A percentile compares a stretch with the other conserved stretches of the same genome.
These are phyloP conservation scores for Melanargia galathea DNA, from an alignment of 2,888 invertebrate genomes.

Conservation along the genomic window DNA sequence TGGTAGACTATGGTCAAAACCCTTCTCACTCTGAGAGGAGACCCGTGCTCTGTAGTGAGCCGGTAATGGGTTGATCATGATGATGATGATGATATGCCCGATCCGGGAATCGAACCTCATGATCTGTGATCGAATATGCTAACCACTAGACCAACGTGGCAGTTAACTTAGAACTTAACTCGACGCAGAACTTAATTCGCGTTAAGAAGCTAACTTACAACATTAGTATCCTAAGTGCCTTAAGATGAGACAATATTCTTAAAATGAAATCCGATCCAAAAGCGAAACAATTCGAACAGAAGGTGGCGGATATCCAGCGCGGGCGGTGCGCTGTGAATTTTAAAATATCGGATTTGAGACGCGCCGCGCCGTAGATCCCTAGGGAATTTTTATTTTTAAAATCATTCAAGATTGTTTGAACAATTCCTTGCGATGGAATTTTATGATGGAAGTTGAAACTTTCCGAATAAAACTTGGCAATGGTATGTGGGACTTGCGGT, in stretches of 20 bases:
- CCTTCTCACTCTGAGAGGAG: too few species aligned
- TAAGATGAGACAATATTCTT: conserved; percentile 24
- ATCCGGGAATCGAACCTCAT: too few species aligned
- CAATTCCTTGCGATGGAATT: conserved; percentile 23
- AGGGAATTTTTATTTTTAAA: conserved; percentile 31
- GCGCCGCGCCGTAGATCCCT: neutral
- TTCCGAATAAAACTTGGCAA: neutral
- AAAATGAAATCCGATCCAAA: conserved; percentile 31
- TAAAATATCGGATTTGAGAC: conserved; percentile 34
- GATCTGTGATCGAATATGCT: too few species aligned
- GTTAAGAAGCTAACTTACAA: too few species aligned
- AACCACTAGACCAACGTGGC: too few species aligned
- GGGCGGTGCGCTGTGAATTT: conserved; percentile 31
- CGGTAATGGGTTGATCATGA: too few species aligned
- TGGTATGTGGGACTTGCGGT: neutral
- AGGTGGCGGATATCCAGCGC: conserved; percentile 25
- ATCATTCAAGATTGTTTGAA: conserved; percentile 29
- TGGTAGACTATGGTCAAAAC: too few species aligned
- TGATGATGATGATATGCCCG: too few species aligned
- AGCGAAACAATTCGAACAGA: conserved; percentile 26
- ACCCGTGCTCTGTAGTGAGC: too few species aligned
- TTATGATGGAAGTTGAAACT: neutral
- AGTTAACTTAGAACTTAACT: too few species aligned
- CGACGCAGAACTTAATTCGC: too few species aligned
- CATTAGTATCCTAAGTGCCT: too few species aligned